Evolutionary conservation across 1,140 invertebrate species (phyloP), one percentile per base, ranked within the genome.

Genomic region (Ladona fulva): DNA sequence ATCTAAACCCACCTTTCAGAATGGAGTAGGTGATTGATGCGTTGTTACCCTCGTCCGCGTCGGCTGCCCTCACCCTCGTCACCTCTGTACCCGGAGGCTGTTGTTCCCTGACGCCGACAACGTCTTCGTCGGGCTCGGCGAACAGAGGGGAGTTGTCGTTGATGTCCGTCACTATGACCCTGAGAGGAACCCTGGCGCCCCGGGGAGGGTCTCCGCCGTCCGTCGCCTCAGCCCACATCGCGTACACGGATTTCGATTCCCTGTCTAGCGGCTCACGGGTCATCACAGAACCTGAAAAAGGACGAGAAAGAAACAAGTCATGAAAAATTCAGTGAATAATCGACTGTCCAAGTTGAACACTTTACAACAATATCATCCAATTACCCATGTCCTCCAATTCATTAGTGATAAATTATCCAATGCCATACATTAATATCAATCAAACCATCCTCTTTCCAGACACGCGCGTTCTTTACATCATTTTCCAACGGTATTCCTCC

Each of bases 141-240:
- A 97, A 95, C 84, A 93, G 90, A 14, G 95, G 95, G 11, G 92
- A 88, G 86, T 97, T 97, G 85, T 98, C 96, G 84, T 98, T 98
- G 5, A 95, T 90, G 84, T 97, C 96, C 19, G 90, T 88, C 3
- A 95, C 91, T 78, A 88, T 86, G 0, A 98, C 89, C 80, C 90
- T 87, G 75, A 97, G 86, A 7, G 91, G 87, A 0, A 94, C 92
- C 79, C 93, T 86, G 19, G 91, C 88, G 77, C 91, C 91, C 76
- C 91, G 88, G 0, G 92, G 89, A 0, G 95, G 92, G 1, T 86
- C 88, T 0, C 96, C 96, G 83, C 93, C 91, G 85, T 99, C 97
- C 77, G 89, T 87, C 0, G 94, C 96, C 85, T 95, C 93, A 16
- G 94, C 91, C 1, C 93, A 90, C 22, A 97, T 84, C 80, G 95